A percentile compares a stretch with the other conserved stretches of the same genome.
Evolutionary conservation across 2,113 vertebrate species (phyloP).

Genomic region (Pelecanoides urinatrix): DNA sequence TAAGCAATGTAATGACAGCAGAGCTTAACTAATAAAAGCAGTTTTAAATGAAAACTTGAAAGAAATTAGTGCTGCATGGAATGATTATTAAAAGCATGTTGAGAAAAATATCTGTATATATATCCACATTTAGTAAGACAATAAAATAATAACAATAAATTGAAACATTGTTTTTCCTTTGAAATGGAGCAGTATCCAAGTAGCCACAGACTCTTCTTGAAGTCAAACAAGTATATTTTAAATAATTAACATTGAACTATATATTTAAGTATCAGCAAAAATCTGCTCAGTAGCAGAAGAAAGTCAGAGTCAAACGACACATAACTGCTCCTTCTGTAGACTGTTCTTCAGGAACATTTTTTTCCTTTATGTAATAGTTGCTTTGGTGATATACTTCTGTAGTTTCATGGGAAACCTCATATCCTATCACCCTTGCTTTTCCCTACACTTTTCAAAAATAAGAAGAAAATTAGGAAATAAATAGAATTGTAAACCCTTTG

Average conservation of each 20-base stretch:
- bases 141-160: background rate
- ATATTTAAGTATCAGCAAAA: background rate
- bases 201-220: background rate
- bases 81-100: background rate
- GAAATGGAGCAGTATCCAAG: background rate
- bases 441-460: background rate
- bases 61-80: background rate
- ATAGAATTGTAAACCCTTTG: background rate
- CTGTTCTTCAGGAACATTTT: background rate
- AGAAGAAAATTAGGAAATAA: background rate
- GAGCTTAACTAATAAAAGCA: background rate
- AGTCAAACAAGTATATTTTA: background rate
- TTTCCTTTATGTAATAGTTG: background rate
- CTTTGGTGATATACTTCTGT: background rate
- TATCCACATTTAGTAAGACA: background rate
- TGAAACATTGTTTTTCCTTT: background rate
- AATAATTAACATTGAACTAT: background rate
- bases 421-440: background rate
- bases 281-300: background rate
- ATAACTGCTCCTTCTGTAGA: background rate
- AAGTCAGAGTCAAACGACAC: background rate
- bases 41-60: slow-evolving; percentile 4
- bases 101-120: background rate
- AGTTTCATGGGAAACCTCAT: background rate
- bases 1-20: background rate